Evolutionary conservation across 1,140 invertebrate genomes (phyloP).

Genomic region (Idris sp.): DNA sequence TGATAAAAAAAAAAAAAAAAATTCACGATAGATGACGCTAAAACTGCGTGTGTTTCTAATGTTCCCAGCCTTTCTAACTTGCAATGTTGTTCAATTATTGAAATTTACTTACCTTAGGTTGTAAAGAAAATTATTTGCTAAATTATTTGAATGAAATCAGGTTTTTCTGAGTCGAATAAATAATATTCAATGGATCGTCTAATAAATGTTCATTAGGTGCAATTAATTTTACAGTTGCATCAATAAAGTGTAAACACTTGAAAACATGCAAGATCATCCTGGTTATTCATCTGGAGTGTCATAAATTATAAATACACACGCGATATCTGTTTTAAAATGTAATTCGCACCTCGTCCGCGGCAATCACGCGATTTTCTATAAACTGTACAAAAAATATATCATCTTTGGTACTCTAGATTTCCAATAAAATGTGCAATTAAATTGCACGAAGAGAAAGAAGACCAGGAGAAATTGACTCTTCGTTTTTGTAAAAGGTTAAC

Average conservation of each 20-base stretch:
- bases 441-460: conserved; percentile 10
- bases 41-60: not conserved
- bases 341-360: conserved; percentile 17
- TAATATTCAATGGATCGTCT: not conserved
- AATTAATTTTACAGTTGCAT: conserved; percentile 4
- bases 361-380: conserved; percentile 15
- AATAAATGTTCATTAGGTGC: not conserved
- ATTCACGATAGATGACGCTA: not conserved
- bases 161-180: not conserved
- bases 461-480: too few species aligned
- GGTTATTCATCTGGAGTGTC: conserved; percentile 9
- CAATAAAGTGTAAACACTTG: conserved; percentile 42
- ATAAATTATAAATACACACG: conserved; percentile 49
- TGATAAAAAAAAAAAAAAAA: too few species aligned
- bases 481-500: too few species aligned
- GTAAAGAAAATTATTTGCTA: not conserved
- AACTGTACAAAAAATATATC: too few species aligned
- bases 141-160: conserved; percentile 1
- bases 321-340: conserved; percentile 29
- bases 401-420: not conserved
- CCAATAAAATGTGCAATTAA: conserved; percentile 7
- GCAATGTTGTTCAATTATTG: too few species aligned
- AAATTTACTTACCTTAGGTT: not conserved
- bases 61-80: too few species aligned
- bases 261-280: conserved; percentile 46